Percentiles rank a stretch among this genome's conserved stretches.
phyloP scores from a whole-genome alignment of 2,888 invertebrate genomes.

The Oligia latruncula region DNA sequence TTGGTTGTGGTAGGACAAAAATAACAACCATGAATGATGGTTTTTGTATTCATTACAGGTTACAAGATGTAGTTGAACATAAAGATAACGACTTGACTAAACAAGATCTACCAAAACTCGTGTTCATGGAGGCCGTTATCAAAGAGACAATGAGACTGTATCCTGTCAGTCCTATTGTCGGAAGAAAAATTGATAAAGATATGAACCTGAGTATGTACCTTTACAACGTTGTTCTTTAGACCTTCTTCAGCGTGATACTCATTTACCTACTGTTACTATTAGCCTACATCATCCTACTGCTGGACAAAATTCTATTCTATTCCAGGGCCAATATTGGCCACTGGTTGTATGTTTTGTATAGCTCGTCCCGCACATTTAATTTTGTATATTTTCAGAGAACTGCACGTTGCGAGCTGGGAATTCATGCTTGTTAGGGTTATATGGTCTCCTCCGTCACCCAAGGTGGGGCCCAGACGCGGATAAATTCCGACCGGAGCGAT shows the following conservation, averaged over 20 bases:
- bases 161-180: slow-evolving; percentile 27
- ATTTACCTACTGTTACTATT: background rate
- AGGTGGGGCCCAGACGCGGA: slow-evolving; percentile 76
- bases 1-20: background rate
- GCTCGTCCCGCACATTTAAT: background rate
- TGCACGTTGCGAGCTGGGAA: slow-evolving; percentile 68
- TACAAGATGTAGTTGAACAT: slow-evolving; percentile 30
- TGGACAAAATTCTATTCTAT: background rate
- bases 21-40: background rate
- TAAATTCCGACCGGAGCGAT: slow-evolving; percentile 77
- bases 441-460: slow-evolving; percentile 74
- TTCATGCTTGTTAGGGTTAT: slow-evolving; percentile 70
- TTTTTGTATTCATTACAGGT: slow-evolving; percentile 6
- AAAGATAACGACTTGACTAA: slow-evolving; percentile 33
- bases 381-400: slow-evolving; percentile 15
- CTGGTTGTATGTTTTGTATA: background rate
- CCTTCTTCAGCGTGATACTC: background rate
- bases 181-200: slow-evolving; percentile 39
- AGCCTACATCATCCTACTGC: background rate
- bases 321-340: background rate
- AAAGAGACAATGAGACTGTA: slow-evolving; percentile 56
- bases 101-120: slow-evolving; percentile 39
- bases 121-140: slow-evolving; percentile 46
- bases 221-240: background rate
- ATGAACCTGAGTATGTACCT: slow-evolving; percentile 45